Conservation (phyloP, 92 coral and sea anemone species). For the Palythoa caribaeorum region DNA sequence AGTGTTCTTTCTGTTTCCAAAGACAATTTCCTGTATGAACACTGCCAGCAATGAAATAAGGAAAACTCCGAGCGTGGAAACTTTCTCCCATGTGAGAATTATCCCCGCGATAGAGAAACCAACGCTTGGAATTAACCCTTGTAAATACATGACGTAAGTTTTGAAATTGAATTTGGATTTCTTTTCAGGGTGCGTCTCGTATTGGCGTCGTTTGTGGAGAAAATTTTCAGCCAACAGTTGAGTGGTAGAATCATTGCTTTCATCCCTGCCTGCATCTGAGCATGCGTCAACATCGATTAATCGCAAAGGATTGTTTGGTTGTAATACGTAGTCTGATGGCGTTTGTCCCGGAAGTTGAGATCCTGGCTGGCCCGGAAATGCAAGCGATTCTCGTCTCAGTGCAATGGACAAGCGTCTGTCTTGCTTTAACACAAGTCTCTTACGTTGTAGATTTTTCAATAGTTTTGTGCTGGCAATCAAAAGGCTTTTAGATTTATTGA, state of each 20-base stretch:
- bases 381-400: conserved; percentile 66
- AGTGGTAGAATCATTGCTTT: neutral
- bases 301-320: conserved; percentile 51
- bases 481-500: conserved; percentile 82
- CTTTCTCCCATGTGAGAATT: conserved; percentile 93
- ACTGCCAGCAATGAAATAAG: conserved; percentile 88
- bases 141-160: conserved; percentile 90
- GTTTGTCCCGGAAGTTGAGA: conserved; percentile 21
- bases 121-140: conserved; percentile 82
- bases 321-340: conserved; percentile 25
- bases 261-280: conserved; percentile 21
- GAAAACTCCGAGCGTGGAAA: conserved; percentile 81
- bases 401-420: conserved; percentile 82
- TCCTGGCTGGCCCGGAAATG: conserved; percentile 30
- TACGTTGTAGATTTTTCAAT: conserved; percentile 74
- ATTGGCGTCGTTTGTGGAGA: conserved; percentile 46
- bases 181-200: conserved; percentile 39
- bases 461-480: conserved; percentile 88
- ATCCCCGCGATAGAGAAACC: conserved; percentile 96
- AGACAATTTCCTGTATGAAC: conserved; percentile 90
- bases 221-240: conserved; percentile 36
- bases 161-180: conserved; percentile 90
- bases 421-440: conserved; percentile 79
- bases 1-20: conserved; percentile 93
- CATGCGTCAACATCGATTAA: conserved; percentile 28